Evolutionary conservation across 2,113 vertebrate species (phyloP), one percentile per base, ranked within the genome.

Genomic region (Dendrocopos noguchii): DNA sequence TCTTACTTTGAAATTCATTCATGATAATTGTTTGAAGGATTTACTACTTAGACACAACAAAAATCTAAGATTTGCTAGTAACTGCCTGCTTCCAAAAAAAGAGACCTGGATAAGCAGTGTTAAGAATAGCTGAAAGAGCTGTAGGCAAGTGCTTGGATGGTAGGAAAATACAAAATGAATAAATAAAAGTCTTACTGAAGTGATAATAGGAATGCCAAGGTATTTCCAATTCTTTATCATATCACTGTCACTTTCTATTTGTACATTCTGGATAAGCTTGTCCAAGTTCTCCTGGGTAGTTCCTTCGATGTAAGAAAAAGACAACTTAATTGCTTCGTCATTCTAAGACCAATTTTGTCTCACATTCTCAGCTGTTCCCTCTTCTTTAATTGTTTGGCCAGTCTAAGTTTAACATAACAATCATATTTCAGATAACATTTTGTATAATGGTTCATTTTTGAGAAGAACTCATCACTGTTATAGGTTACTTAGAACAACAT

Each of bases 231-330:
- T 99, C 84, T 97, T 98, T 96, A 99, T 99, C 95, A 98, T 99
- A 90, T 99, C 99, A 59, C 97, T 98, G 17, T 99, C 98, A 12
- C 97, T 96, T 97, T 99, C 98, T 84, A 99, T 98, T 93, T 98
- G 98, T 56, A 99, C 99, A 77, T 99, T 98, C 96, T 99, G 99
- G 96, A 99, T 99, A 79, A 99, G 98, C 94, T 99, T 99, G 93
- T 97, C 99, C 93, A 99, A 97, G 95, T 99, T 99, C 95, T 99
- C 99, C 70, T 99, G 98, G 3, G 99, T 99, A 76, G 99, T 99
- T 96, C 99, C 99, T 99, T 97, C 57, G 65, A 88, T 3, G 65
- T 4, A 94, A 46, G 15, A 42, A 91, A 86, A 87, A 91, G 39
- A 93, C 6, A 81, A 67, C 28, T 88, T 59, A 36, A 60, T 79